Percentiles rank a stretch among this genome's conserved stretches.
Evolutionary conservation across 2,888 invertebrate genomes (phyloP).

Genomic region (Tetranychus piercei): DNA sequence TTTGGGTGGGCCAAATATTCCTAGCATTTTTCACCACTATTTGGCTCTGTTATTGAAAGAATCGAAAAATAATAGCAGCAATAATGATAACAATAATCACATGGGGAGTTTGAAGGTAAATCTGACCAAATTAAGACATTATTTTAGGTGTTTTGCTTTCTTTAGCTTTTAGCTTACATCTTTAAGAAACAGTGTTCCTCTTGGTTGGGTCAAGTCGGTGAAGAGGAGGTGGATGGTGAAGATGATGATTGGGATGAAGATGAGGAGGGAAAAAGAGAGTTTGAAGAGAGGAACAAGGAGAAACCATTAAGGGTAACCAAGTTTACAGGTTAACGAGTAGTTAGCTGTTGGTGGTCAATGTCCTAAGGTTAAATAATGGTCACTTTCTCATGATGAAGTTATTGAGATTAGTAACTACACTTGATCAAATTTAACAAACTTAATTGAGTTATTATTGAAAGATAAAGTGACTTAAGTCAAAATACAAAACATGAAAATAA

Average conservation of each 20-base stretch:
- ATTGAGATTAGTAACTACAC: background rate
- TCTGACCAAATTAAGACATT: background rate
- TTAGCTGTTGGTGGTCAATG: background rate
- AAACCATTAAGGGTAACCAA: background rate
- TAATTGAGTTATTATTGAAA: background rate
- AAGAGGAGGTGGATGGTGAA: no score
- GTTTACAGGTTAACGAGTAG: background rate
- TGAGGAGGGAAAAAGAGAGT: no score
- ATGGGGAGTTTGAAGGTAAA: background rate
- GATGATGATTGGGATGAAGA: no score
- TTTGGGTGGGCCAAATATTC: constrained; percentile 1
- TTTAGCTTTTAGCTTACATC: background rate
- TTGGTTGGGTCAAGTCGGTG: background rate
- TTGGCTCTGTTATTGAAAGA: background rate
- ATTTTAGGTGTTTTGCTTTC: background rate
- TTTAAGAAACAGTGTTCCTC: background rate
- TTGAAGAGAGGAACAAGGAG: background rate
- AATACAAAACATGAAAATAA: background rate
- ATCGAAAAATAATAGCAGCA: background rate
- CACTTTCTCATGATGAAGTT: background rate
- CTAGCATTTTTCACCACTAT: background rate
- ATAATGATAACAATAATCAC: background rate
- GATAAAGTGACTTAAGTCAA: background rate
- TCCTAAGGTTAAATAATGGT: background rate
- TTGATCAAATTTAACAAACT: background rate